These are phyloP conservation scores for Synanthedon formicaeformis DNA, from an alignment of 2,888 invertebrate species.

Conservation along the genomic window DNA sequence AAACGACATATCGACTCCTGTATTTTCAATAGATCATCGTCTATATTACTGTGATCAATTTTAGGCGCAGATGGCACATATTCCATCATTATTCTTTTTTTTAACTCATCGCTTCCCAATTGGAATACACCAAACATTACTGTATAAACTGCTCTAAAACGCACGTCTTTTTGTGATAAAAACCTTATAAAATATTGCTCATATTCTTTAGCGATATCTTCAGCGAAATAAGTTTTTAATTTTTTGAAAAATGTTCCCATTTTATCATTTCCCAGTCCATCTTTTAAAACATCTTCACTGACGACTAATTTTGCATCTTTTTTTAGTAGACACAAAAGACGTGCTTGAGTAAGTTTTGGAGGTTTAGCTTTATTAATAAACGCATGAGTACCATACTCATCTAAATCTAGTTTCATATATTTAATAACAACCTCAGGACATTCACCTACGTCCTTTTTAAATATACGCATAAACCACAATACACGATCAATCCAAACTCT, in stretches of 20 bases:
- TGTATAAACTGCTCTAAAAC: constrained; percentile 1
- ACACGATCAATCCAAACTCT: constrained; percentile 9
- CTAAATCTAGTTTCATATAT: constrained; percentile 19
- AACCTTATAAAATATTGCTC: constrained; percentile 16
- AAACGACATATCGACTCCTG: constrained; percentile 34
- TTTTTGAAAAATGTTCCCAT: constrained; percentile 19
- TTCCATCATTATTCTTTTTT: constrained; percentile 22
- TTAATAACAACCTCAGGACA: constrained; percentile 24
- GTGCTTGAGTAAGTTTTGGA: constrained; percentile 8
- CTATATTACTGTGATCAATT: constrained; percentile 22
- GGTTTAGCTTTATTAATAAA: constrained; percentile 8
- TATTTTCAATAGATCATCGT: constrained; percentile 12
- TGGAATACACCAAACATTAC: constrained; percentile 28
- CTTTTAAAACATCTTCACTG: constrained; percentile 10
- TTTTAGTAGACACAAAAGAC: constrained; percentile 17
- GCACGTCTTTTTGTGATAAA: background rate
- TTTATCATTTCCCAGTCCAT: background rate
- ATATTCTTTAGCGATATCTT: constrained; percentile 26
- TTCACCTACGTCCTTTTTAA: constrained; percentile 21
- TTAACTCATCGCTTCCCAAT: constrained; percentile 19
- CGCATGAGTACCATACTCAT: constrained; percentile 9
- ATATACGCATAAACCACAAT: constrained; percentile 16
- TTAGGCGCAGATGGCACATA: constrained; percentile 24
- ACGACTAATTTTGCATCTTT: constrained; percentile 12
- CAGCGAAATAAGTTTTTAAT: constrained; percentile 31